Conservation (phyloP, 2,797 vertebrate species). For the Cyprinodon diabolis region DNA sequence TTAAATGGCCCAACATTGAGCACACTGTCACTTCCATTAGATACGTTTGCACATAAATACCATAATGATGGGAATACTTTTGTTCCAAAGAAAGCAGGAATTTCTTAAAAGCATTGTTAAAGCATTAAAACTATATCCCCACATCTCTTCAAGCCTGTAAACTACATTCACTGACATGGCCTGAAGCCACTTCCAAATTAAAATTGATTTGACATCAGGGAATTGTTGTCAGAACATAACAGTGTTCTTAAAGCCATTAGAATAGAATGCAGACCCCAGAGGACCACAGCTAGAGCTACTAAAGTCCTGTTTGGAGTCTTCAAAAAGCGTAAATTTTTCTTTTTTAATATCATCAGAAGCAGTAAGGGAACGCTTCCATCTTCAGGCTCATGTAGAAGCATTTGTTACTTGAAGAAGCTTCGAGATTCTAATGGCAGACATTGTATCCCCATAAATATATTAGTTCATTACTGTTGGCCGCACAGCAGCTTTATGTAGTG, state of each 20-base stretch:
- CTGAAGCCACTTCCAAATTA: constrained; percentile 67
- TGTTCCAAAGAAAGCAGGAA: constrained; percentile 23
- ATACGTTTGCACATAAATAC: constrained; percentile 16
- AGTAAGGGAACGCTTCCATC: neutral
- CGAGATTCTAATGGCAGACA: too few relatives aligned
- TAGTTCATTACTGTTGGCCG: neutral
- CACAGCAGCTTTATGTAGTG: neutral
- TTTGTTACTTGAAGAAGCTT: neutral
- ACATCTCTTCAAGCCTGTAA: constrained; percentile 39
- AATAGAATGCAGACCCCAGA: constrained; percentile 31
- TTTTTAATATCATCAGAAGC: constrained; percentile 2
- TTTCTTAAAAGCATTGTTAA: constrained; percentile 23
- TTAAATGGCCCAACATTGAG: constrained; percentile 1
- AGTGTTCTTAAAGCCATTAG: constrained; percentile 44
- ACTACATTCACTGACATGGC: constrained; percentile 55
- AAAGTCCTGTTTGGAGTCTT: constrained; percentile 7
- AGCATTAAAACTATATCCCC: constrained; percentile 31
- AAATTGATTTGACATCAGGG: constrained; percentile 74
- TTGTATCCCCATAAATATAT: constrained; percentile 2
- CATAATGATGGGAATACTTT: constrained; percentile 2
- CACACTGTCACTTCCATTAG: constrained; percentile 18
- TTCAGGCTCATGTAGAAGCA: neutral
- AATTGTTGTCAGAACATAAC: constrained; percentile 38
- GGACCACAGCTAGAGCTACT: constrained; percentile 1
- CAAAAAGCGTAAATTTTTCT: constrained; percentile 3